phyloP scores from a whole-genome alignment of 2,113 vertebrate genomes.

The Gasterosteus nipponicus region DNA sequence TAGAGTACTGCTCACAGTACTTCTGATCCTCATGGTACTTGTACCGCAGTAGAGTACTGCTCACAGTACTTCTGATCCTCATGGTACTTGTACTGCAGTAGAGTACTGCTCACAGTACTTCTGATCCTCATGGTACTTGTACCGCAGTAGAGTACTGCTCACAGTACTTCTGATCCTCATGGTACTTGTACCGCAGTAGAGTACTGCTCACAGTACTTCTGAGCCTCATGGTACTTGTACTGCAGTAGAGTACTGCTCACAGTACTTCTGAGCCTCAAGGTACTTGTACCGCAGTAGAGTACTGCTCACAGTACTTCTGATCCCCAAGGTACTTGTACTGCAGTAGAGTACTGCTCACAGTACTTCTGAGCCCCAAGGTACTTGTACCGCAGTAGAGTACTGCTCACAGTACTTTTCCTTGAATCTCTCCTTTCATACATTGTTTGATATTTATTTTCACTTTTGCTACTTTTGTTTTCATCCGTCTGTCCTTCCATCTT shows the following conservation, averaged over 20 bases:
- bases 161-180: background rate
- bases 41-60: too few relatives aligned
- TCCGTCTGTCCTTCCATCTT: too few relatives aligned
- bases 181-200: too few relatives aligned
- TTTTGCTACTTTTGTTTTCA: background rate
- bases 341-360: background rate
- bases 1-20: background rate
- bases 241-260: background rate
- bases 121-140: too few relatives aligned
- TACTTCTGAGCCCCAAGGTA: background rate
- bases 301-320: background rate
- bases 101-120: background rate
- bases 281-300: background rate
- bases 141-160: constrained; percentile 19
- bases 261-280: background rate
- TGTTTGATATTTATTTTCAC: background rate
- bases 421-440: background rate
- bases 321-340: too few relatives aligned
- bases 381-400: background rate
- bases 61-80: background rate
- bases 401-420: background rate
- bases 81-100: background rate
- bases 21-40: too few relatives aligned
- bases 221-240: too few relatives aligned
- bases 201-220: background rate